Percentiles rank a stretch among this genome's conserved stretches.
phyloP scores from a whole-genome alignment of 2,888 invertebrate species.

The Drosophila sordidula region DNA sequence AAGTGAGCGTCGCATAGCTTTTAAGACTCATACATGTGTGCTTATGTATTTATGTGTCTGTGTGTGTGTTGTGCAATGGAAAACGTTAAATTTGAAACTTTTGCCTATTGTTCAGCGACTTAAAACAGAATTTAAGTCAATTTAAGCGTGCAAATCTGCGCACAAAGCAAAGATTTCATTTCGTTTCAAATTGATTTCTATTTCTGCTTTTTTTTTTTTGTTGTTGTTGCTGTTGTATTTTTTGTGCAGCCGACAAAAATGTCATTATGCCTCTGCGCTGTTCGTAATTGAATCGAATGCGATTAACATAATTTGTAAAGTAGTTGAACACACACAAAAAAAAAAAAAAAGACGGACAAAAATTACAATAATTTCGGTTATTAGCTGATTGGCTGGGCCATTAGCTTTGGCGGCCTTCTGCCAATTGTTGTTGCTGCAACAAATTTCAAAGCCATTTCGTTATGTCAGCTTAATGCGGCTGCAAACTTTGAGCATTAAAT shows the following conservation, averaged over 20 bases:
- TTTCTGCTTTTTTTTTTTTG: slow-evolving; percentile 31
- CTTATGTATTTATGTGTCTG: background rate
- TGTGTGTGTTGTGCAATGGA: slow-evolving; percentile 28
- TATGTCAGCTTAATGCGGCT: slow-evolving; percentile 41
- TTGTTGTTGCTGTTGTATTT: background rate
- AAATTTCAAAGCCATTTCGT: slow-evolving; percentile 52
- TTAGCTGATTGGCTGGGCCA: slow-evolving; percentile 70
- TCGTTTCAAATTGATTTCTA: slow-evolving; percentile 29
- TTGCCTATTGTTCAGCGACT: slow-evolving; percentile 62
- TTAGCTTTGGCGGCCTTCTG: slow-evolving; percentile 53
- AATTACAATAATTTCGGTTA: slow-evolving; percentile 76
- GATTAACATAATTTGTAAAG: slow-evolving; percentile 80
- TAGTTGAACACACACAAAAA: slow-evolving; percentile 8
- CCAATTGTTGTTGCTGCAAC: slow-evolving; percentile 9
- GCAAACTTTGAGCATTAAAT: slow-evolving; percentile 42
- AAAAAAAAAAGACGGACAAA: slow-evolving; percentile 4
- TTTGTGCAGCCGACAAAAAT: slow-evolving; percentile 35
- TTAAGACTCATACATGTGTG: slow-evolving; percentile 16
- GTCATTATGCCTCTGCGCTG: slow-evolving; percentile 45
- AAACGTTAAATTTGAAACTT: slow-evolving; percentile 48
- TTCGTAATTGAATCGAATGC: slow-evolving; percentile 81
- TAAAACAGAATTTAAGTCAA: slow-evolving; percentile 67
- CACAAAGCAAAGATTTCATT: slow-evolving; percentile 50
- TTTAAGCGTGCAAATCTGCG: slow-evolving; percentile 59
- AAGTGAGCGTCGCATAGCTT: slow-evolving; percentile 43